These are phyloP conservation scores for Myripristis murdjan DNA, from an alignment of 2,797 vertebrate species.

Conservation along the genomic window DNA sequence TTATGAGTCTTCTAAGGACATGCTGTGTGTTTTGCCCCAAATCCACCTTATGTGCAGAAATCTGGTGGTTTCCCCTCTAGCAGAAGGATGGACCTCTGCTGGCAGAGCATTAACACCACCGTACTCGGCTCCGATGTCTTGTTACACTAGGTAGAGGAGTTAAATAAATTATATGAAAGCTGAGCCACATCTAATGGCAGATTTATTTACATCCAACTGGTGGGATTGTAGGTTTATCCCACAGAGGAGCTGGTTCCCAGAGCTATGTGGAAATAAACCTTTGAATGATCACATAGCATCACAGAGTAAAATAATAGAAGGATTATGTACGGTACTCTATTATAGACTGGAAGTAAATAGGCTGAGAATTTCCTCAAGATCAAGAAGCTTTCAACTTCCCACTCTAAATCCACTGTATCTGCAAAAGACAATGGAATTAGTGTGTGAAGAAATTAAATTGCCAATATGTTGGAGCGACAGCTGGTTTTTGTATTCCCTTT, in stretches of 20 bases:
- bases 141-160: background rate
- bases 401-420: constrained; percentile 32
- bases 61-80: background rate
- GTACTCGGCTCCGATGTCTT: background rate
- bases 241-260: constrained; percentile 10
- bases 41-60: background rate
- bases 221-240: constrained; percentile 35
- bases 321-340: constrained; percentile 52
- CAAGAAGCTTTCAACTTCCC: constrained; percentile 48
- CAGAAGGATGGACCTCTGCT: background rate
- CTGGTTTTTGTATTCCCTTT: constrained; percentile 38
- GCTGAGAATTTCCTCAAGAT: constrained; percentile 39
- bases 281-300: constrained; percentile 31
- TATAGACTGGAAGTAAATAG: constrained; percentile 45
- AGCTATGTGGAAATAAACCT: constrained; percentile 29
- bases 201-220: constrained; percentile 38
- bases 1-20: background rate
- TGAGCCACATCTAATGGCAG: constrained; percentile 20
- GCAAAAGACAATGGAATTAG: constrained; percentile 56
- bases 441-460: constrained; percentile 43
- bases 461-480: constrained; percentile 34
- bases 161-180: constrained; percentile 2
- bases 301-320: constrained; percentile 39
- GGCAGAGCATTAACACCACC: background rate
- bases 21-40: background rate